Evolutionary conservation across 2,113 vertebrate species (phyloP).

Genomic region (Sardina pilchardus): DNA sequence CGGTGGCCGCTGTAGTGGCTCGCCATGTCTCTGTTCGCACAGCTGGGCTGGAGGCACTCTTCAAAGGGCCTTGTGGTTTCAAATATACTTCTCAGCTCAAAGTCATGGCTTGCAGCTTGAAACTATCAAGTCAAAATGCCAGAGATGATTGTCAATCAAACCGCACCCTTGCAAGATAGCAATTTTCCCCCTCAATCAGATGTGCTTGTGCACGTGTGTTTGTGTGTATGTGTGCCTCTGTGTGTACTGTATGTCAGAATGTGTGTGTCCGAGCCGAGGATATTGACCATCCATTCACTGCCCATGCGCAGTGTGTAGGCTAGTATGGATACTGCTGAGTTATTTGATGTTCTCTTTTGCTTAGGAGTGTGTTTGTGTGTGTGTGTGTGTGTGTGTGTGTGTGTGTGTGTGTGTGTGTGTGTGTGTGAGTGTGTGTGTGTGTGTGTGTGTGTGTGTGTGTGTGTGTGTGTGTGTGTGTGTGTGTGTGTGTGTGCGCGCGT

Average conservation of each 20-base stretch:
- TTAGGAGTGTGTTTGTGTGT: neutral
- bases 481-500: neutral
- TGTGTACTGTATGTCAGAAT: too few species aligned
- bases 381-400: neutral
- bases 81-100: neutral
- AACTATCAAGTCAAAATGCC: neutral
- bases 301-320: neutral
- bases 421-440: neutral
- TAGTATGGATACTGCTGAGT: neutral
- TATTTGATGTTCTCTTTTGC: neutral
- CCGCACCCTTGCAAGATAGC: neutral
- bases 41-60: neutral
- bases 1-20: neutral
- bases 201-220: neutral
- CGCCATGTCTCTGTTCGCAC: neutral
- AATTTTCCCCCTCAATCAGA: neutral
- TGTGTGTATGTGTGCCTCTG: too few species aligned
- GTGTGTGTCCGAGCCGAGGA: too few species aligned
- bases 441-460: neutral
- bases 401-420: constrained; percentile 15
- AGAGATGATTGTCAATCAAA: constrained; percentile 12
- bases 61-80: neutral
- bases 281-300: neutral
- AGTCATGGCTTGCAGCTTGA: constrained; percentile 16
- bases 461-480: constrained; percentile 9